Evolutionary conservation across 37 sponge, comb jelly and placozoan genomes (phyloP).

Genomic region (Halichondria panicea): DNA sequence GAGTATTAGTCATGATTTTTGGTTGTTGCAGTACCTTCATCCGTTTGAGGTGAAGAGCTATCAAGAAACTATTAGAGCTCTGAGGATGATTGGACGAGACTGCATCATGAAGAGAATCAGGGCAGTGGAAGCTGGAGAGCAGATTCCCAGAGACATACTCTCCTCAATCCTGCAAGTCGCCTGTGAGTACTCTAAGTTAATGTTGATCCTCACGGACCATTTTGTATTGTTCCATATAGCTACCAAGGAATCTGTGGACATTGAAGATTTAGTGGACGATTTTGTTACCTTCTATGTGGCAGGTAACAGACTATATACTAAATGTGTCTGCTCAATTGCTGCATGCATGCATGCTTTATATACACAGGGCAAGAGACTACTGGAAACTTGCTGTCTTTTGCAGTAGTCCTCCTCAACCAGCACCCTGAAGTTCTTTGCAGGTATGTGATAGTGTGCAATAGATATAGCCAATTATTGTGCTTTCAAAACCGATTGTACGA

Average conservation of each 20-base stretch:
- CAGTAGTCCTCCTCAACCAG: not conserved
- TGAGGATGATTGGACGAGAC: slow-evolving; percentile 3
- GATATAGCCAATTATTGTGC: too few relatives aligned
- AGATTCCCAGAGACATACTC: slow-evolving; percentile 4
- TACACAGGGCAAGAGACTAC: slow-evolving; percentile 19
- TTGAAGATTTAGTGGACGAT: slow-evolving; percentile 6
- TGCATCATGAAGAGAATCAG: slow-evolving; percentile 1
- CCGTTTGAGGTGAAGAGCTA: slow-evolving; percentile 5
- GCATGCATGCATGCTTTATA: too few relatives aligned
- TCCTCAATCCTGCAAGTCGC: not conserved
- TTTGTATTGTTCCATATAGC: too few relatives aligned
- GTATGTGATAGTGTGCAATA: too few relatives aligned
- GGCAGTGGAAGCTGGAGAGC: not conserved
- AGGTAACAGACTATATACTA: not conserved
- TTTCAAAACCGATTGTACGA: too few relatives aligned
- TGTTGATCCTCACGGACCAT: not conserved
- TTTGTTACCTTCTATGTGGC: slow-evolving; percentile 8
- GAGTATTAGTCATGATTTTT: too few relatives aligned
- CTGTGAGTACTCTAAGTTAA: not conserved
- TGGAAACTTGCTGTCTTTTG: not conserved
- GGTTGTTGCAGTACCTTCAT: slow-evolving; percentile 8
- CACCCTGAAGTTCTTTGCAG: slow-evolving; percentile 11
- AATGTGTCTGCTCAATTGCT: too few relatives aligned
- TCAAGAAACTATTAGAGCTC: not conserved
- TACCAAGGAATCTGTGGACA: too few relatives aligned